These are phyloP conservation scores for Metridium senile DNA, from an alignment of 92 coral and sea anemone genomes.

Conservation along the genomic window DNA sequence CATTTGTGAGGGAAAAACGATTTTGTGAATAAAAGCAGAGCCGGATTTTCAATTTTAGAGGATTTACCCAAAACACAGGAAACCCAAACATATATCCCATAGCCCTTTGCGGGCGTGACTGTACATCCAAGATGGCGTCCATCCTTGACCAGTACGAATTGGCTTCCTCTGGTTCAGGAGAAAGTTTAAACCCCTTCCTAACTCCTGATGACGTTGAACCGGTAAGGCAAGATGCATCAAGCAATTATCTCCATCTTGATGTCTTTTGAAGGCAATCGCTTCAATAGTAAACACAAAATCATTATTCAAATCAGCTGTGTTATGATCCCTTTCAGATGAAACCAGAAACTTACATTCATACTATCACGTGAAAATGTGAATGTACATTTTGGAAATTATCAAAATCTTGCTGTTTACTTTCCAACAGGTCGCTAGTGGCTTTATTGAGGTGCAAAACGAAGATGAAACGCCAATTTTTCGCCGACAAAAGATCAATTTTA, in stretches of 20 bases:
- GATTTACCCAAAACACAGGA: too few relatives aligned
- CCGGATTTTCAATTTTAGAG: too few relatives aligned
- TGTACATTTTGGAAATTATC: not conserved
- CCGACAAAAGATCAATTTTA: slow-evolving; percentile 88
- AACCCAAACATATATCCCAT: slow-evolving; percentile 3
- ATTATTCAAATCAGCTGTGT: not conserved
- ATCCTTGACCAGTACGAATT: slow-evolving; percentile 89
- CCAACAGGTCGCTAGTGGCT: slow-evolving; percentile 84
- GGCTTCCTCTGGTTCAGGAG: slow-evolving; percentile 62
- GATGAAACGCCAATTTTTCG: slow-evolving; percentile 91
- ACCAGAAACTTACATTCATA: not conserved
- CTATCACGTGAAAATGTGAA: not conserved
- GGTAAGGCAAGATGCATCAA: slow-evolving; percentile 34
- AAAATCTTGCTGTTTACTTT: not conserved
- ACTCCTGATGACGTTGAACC: slow-evolving; percentile 75
- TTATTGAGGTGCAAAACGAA: slow-evolving; percentile 77
- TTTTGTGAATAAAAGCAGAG: too few relatives aligned
- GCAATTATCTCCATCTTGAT: not conserved
- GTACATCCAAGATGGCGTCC: slow-evolving; percentile 89
- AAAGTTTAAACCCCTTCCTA: slow-evolving; percentile 70
- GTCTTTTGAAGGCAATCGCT: not conserved
- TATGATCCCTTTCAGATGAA: not conserved
- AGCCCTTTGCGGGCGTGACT: not conserved
- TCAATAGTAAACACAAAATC: not conserved
- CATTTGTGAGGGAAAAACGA: too few relatives aligned